Evolutionary conservation across 2,888 invertebrate genomes (phyloP), one percentile per base, ranked within the genome.

Genomic region (Automeris io): DNA sequence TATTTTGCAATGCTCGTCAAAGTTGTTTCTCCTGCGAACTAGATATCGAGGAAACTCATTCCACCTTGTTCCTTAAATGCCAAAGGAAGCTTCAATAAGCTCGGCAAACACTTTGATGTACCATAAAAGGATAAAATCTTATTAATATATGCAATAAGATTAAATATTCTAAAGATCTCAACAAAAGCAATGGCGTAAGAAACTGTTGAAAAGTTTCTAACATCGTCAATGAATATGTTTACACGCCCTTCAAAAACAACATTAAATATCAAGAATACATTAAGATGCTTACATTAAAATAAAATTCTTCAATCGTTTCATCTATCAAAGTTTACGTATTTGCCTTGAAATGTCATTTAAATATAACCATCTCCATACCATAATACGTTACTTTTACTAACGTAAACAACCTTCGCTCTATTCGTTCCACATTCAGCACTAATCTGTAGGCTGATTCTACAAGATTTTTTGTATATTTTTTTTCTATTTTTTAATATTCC

Each of bases 401-500:
- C 34, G 38, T 31, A 37, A 5, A 36, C 22, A 53, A 42, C 57
- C 57, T 57, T 58, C 57, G 11, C 18, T 18, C 18, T 41, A 56
- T 60, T 54, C 32, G 51, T 51, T 49, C 40, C 43, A 48, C 43
- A 42, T 50, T 50, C 32, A 47, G 37, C 36, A 16, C 37, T 40
- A 40, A 41, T 33, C 38, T 38, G 33, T 16, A 47, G 19, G 36
- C 37, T 44, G 38, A 31, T 40, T 38, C 18, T 21, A 16, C 24
- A 22, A 39, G 29, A 21, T 21, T 7, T 7, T 12, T 12, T 8
- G 5, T 19, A 18, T 18, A 22, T 33, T 18, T 23, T 12, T 23
- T 25, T 33, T 12, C 9, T 42, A 51, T 54, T 44, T 47, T 40
- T 45, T 35, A 45, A 39, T 53, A 54, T 49, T 52, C 54, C 50